Evolutionary conservation across 2,113 vertebrate species (phyloP), one percentile per base, ranked within the genome.

Genomic region (Hipposideros armiger): DNA sequence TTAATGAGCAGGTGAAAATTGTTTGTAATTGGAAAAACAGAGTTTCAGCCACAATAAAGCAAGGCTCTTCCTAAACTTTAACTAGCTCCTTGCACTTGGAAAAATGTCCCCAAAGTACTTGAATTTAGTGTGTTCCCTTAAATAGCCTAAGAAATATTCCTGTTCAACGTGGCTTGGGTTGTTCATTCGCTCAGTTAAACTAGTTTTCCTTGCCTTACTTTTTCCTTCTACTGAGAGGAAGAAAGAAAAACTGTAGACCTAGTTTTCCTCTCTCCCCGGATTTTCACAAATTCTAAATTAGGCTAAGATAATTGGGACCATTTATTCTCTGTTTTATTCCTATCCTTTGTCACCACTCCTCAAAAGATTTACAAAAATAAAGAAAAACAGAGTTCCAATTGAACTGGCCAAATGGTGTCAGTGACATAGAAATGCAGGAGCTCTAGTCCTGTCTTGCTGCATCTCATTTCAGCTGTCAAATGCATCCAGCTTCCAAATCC

Each of bases 381-480:
- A 66, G 9, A 69, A 78, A 74, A 14, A 45, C 2, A 47, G 20
- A 92, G 36, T 45, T 92, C 15, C 7, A 72, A 42, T 7, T 74
- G 58, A 78, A 26, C 64, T 94, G 20, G 7, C 5, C 58, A 64
- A 95, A 47, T 86, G 30, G 50, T 36, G 77, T 91, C 6, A 50
- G 56, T 45, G 69, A 94, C 50, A 83, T 95, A 87, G 95, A 95
- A 95, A 87, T 94, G 22, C 28, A 60, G 36, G 16, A 9, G 8
- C 30, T 92, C 5, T 32, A 76, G 28, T 36, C 76, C 7, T 80
- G 7, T 80, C 40, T 86, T 36, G 24, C 7, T 67, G 42, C 42
- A 72, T 92, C 14, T 94, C 58, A 74, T 94, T 92, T 92, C 69
- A 94, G 19, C 54, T 94, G 81, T 94, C 81, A 94, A 52, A 72